Evolutionary conservation across 64 coral and sea anemone genomes (phyloP), one percentile per base, ranked within the genome.

Genomic region (Cladopsammia gracilis): DNA sequence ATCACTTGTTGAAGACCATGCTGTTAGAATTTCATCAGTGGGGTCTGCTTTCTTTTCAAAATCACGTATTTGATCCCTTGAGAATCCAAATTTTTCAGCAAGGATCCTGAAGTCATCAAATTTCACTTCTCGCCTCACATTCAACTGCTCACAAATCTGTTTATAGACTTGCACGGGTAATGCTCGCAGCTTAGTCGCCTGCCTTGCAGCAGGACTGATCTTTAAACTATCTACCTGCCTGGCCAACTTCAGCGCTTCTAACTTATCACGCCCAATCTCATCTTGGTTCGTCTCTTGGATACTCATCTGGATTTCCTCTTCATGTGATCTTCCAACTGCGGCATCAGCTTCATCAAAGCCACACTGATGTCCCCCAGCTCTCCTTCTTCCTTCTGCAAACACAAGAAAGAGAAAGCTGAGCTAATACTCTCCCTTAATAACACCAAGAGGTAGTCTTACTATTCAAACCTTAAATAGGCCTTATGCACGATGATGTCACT

Each of bases 221-320:
- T 6, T 56, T 19, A 64, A 4, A 18, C 13, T 19, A 64, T 64
- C 61, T 64, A 64, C 14, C 19, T 20, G 14, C 14, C 61, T 14
- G 61, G 61, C 14, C 53, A 56, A 3, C 12, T 7, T 12, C 53
- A 56, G 2, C 1, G 53, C 53, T 10, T 56, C 53, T 12, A 56
- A 56, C 6, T 12, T 56, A 70, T 70, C 67, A 70, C 67, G 16
- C n/a, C 1, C 7, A 1, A 5, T 62, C 9, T 42, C 18, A 18
- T 59, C 25, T 24, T 58, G 50, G 77, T 56, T 43, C 4, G 77
- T 59, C 54, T 79, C 77, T 59, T 79, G 24, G 59, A 79, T 59
- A 60, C 77, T 34, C 15, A 14, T 1, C 53, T 79, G 58, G n/a
- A 59, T 4, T 6, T 16, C 24, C 54, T 79, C 77, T 2, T 15